phyloP scores from a whole-genome alignment of 2,888 invertebrate species.

The Dugesia japonica region DNA sequence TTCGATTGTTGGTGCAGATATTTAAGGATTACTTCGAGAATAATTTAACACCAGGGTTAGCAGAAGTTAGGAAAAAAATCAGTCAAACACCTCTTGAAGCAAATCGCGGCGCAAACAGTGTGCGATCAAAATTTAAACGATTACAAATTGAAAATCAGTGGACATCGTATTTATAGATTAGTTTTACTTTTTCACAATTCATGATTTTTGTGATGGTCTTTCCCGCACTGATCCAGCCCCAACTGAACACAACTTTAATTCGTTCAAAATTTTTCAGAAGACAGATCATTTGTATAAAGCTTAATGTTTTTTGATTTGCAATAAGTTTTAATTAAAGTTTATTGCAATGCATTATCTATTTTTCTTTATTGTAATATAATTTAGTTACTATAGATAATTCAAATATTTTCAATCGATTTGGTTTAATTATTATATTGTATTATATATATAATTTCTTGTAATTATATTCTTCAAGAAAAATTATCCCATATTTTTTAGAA shows the following conservation, averaged over 20 bases:
- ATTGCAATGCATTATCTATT: too few species aligned
- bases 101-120: not conserved
- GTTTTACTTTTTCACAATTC: not conserved
- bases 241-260: not conserved
- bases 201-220: not conserved
- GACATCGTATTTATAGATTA: not conserved
- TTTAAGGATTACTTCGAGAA: not conserved
- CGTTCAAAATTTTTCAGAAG: not conserved
- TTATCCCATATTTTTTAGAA: too few species aligned
- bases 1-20: not conserved
- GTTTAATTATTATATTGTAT: too few species aligned
- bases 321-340: not conserved
- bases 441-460: too few species aligned
- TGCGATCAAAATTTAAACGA: not conserved
- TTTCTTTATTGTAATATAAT: too few species aligned
- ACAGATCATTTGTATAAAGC: constrained; percentile 1
- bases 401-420: too few species aligned
- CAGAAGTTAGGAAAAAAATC: not conserved
- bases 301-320: not conserved
- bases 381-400: too few species aligned
- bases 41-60: not conserved
- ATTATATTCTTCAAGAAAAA: too few species aligned
- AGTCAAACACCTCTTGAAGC: not conserved
- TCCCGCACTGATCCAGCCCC: not conserved
- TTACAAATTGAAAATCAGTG: not conserved